These are phyloP conservation scores for Holotrichia oblita DNA, from an alignment of 1,140 invertebrate species.

Conservation along the genomic window DNA sequence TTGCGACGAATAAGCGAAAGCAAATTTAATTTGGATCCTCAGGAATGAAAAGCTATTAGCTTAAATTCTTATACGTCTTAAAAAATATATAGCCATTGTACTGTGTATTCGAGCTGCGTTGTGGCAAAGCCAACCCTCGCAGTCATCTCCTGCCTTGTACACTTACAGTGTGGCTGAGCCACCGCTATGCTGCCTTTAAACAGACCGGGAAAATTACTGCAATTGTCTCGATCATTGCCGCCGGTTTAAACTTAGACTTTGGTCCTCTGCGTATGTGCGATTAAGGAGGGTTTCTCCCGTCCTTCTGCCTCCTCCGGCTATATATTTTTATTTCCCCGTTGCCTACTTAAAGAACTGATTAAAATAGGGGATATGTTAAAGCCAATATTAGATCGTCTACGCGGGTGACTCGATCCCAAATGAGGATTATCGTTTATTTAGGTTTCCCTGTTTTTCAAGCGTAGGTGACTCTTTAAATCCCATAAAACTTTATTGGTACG, in stretches of 20 bases:
- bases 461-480: slow-evolving; percentile 38
- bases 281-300: slow-evolving; percentile 41
- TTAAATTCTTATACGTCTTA: slow-evolving; percentile 55
- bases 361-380: slow-evolving; percentile 60
- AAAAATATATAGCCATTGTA: slow-evolving; percentile 56
- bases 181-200: slow-evolving; percentile 47
- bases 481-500: slow-evolving; percentile 39
- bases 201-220: slow-evolving; percentile 57
- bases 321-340: slow-evolving; percentile 62
- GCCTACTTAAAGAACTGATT: slow-evolving; percentile 61
- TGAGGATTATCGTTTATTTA: slow-evolving; percentile 39
- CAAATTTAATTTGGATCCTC: slow-evolving; percentile 52
- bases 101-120: slow-evolving; percentile 37
- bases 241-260: slow-evolving; percentile 55
- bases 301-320: slow-evolving; percentile 52
- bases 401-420: slow-evolving; percentile 42
- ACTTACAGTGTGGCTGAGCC: slow-evolving; percentile 43
- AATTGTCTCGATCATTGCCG: slow-evolving; percentile 60
- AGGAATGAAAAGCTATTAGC: slow-evolving; percentile 55
- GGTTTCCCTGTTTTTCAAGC: background rate
- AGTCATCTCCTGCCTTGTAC: slow-evolving; percentile 49
- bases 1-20: slow-evolving; percentile 43
- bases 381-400: slow-evolving; percentile 56
- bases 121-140: slow-evolving; percentile 30
- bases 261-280: slow-evolving; percentile 45